Evolutionary conservation across 2,888 invertebrate species (phyloP).

Genomic region (Zygothrica quintamaculata): DNA sequence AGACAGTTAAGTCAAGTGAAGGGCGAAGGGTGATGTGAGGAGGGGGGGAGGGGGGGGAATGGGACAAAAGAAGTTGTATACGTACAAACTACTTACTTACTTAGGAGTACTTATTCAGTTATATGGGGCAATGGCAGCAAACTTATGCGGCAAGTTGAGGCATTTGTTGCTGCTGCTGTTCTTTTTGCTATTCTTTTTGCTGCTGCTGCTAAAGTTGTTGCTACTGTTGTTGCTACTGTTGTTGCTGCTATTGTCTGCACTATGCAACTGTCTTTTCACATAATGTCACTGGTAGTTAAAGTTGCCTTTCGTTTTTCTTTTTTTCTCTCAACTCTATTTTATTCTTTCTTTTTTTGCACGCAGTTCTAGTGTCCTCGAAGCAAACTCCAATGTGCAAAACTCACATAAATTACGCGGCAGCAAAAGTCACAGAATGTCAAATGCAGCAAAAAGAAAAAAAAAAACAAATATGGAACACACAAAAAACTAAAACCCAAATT

Average conservation of each 20-base stretch:
- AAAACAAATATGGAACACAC: no score
- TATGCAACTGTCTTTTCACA: constrained; percentile 64
- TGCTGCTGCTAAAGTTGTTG: constrained; percentile 58
- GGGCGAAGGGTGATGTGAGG: background rate
- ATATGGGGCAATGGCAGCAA: constrained; percentile 59
- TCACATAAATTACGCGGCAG: constrained; percentile 76
- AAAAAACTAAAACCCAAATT: constrained; percentile 57
- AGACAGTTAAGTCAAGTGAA: constrained; percentile 3
- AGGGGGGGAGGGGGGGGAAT: constrained; percentile 4
- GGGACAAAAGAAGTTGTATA: constrained; percentile 18
- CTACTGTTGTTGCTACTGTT: constrained; percentile 16
- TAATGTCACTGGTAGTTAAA: constrained; percentile 65
- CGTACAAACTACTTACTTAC: constrained; percentile 62
- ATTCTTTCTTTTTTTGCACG: constrained; percentile 3
- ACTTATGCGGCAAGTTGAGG: constrained; percentile 73
- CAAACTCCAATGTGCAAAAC: constrained; percentile 65
- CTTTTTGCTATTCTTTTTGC: constrained; percentile 36
- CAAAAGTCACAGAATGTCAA: constrained; percentile 77
- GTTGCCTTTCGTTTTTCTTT: constrained; percentile 32
- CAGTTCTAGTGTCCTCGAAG: constrained; percentile 36
- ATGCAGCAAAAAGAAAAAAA: constrained; percentile 61
- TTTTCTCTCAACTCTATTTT: no score
- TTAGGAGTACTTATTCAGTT: constrained; percentile 69
- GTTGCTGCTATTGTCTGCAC: constrained; percentile 52
- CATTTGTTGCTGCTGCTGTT: constrained; percentile 41